Conservation (phyloP, 2,888 invertebrate species). For the Protophormia terraenovae region DNA sequence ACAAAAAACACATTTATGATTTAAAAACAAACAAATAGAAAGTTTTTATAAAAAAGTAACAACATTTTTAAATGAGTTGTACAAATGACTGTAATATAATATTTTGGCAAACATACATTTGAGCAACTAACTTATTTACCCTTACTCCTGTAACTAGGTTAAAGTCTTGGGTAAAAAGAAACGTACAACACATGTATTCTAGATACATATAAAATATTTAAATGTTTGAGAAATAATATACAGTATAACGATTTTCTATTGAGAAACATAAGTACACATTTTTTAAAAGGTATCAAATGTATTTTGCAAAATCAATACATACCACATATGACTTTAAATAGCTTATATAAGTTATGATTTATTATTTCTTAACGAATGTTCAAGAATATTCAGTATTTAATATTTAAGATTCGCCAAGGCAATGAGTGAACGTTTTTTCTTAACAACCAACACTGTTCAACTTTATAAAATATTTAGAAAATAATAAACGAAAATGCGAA, state of each 20-base stretch:
- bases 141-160: neutral
- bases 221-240: neutral
- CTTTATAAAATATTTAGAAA: conserved; percentile 28
- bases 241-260: no score
- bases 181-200: neutral
- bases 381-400: no score
- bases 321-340: no score
- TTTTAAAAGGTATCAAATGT: no score
- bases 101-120: conserved; percentile 33
- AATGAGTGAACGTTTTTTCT: no score
- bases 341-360: no score
- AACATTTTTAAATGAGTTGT: conserved; percentile 49
- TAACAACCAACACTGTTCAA: neutral
- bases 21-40: conserved; percentile 14
- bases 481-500: conserved; percentile 34
- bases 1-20: conserved; percentile 13
- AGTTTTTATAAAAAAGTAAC: conserved; percentile 26
- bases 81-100: conserved; percentile 45
- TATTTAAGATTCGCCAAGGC: no score
- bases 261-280: no score
- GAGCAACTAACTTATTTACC: neutral
- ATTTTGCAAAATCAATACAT: no score
- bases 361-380: no score
- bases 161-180: conserved; percentile 8
- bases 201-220: neutral